Percentiles rank a stretch among this genome's conserved stretches.
phyloP scores from a whole-genome alignment of 2,797 vertebrate genomes.

The Trematomus bernacchii region DNA sequence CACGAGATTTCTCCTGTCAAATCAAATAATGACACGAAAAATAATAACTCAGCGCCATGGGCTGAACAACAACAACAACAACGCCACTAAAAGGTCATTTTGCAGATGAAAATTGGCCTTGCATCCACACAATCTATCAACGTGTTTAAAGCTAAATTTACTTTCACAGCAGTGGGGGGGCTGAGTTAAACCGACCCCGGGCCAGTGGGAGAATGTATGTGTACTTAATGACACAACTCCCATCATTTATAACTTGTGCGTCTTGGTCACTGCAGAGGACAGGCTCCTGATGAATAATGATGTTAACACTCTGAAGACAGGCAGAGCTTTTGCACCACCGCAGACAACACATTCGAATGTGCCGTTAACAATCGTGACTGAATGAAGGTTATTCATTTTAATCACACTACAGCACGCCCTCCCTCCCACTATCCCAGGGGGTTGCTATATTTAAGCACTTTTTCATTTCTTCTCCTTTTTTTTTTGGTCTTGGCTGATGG shows the following conservation, averaged over 20 bases:
- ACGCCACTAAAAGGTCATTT: conserved; percentile 69
- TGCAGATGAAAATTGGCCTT: conserved; percentile 62
- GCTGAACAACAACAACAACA: conserved; percentile 49
- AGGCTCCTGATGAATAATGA: conserved; percentile 64
- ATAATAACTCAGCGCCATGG: conserved; percentile 65
- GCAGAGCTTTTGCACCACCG: conserved; percentile 45
- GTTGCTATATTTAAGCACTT: conserved; percentile 84
- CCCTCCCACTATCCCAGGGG: conserved; percentile 72
- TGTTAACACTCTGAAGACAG: conserved; percentile 53
- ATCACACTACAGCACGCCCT: conserved; percentile 78
- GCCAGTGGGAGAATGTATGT: conserved; percentile 33
- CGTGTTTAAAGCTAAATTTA: conserved; percentile 49
- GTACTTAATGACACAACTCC: conserved; percentile 60
- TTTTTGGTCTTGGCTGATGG: conserved; percentile 76
- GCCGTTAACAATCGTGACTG: conserved; percentile 71
- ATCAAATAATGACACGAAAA: conserved; percentile 67
- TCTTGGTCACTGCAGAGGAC: conserved; percentile 63
- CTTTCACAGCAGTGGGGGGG: conserved; percentile 38
- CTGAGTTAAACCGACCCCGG: conserved; percentile 65
- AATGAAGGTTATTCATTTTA: conserved; percentile 83
- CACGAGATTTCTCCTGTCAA: conserved; percentile 68
- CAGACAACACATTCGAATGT: conserved; percentile 45
- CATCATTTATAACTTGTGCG: conserved; percentile 65
- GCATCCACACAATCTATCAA: conserved; percentile 63
- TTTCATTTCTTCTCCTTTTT: conserved; percentile 75